Base-by-base conservation (phyloP, 2,113 vertebrate species). In the Cynopterus brachyotis region DNA sequence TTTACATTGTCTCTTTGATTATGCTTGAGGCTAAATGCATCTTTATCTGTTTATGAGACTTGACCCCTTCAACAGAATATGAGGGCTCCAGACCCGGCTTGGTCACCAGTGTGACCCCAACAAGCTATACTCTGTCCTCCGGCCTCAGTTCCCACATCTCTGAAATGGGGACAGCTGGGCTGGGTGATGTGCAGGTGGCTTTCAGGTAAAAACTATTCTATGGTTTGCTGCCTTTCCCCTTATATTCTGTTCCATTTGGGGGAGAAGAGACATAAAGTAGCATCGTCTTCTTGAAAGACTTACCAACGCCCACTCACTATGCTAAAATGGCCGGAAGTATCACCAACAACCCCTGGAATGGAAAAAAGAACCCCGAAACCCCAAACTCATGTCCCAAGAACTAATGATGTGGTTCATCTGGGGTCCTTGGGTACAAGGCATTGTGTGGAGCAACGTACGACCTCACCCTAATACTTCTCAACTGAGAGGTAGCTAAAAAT, bases 401-500 rank as follows among this genome's bases (percentile, higher is more conserved):
- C 19, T 1, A 59, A 6, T 1, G 47, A 26, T 26, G 17, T 0
- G 60, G 57, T 6, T 86, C 72, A 26, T 24, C 42, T 10, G 1
- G 0, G 24, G 32, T 53, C 47, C n/a, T 12, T 3, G 5, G 11
- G 70, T 4, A 5, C 2, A 35, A 28, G 20, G 1, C 19, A 1
- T 12, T 12, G 22, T 19, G 12, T 3, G 20, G 20, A 47, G 42
- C 13, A 10, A 45, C 12, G 17, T 0, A 45, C 0, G 0, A 59
- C 11, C 9, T 78, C 15, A 5, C 22, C 55, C 86, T 15, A 32
- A 13, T 1, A 19, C 30, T 28, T 83, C 84, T 69, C 64, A 16
- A 15, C 24, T 1, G 62, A 62, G 35, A 50, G 62, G 10, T 0
- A 32, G 32, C 57, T 75, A 13, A 16, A 62, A 20, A 37, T 0